Conservation (phyloP, 1,140 invertebrate species). For the Neodiprion fabricii region DNA sequence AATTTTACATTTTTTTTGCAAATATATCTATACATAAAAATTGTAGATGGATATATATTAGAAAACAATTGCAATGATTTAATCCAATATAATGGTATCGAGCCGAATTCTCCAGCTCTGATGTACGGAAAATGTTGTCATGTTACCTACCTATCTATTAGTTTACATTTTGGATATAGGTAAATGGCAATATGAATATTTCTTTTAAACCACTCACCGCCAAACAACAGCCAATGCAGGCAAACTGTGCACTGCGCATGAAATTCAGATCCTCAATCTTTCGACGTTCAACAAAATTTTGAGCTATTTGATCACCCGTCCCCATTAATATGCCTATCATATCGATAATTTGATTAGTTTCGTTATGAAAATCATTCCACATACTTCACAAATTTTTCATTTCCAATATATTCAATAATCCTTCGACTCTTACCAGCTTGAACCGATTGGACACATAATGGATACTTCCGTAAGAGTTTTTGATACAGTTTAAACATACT, state of each 20-base stretch:
- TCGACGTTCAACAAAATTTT: slow-evolving; percentile 63
- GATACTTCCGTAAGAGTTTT: slow-evolving; percentile 43
- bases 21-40: too few species aligned
- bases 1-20: too few species aligned
- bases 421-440: slow-evolving; percentile 49
- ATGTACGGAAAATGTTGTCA: too few species aligned
- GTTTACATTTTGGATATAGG: too few species aligned
- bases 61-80: too few species aligned
- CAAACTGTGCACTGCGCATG: slow-evolving; percentile 58
- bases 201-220: slow-evolving; percentile 50
- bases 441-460: slow-evolving; percentile 46
- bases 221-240: slow-evolving; percentile 59
- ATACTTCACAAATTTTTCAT: slow-evolving; percentile 15
- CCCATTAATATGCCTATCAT: slow-evolving; percentile 64
- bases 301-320: slow-evolving; percentile 65
- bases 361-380: slow-evolving; percentile 14
- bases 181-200: slow-evolving; percentile 13
- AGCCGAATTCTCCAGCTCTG: too few species aligned
- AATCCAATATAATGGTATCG: too few species aligned
- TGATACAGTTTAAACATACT: slow-evolving; percentile 43
- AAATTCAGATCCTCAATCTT: slow-evolving; percentile 56
- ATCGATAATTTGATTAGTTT: slow-evolving; percentile 18
- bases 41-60: too few species aligned
- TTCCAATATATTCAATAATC: slow-evolving; percentile 14
- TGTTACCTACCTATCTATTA: too few species aligned